Evolutionary conservation across 2,797 vertebrate genomes (phyloP).

Genomic region (Bradypus variegatus): DNA sequence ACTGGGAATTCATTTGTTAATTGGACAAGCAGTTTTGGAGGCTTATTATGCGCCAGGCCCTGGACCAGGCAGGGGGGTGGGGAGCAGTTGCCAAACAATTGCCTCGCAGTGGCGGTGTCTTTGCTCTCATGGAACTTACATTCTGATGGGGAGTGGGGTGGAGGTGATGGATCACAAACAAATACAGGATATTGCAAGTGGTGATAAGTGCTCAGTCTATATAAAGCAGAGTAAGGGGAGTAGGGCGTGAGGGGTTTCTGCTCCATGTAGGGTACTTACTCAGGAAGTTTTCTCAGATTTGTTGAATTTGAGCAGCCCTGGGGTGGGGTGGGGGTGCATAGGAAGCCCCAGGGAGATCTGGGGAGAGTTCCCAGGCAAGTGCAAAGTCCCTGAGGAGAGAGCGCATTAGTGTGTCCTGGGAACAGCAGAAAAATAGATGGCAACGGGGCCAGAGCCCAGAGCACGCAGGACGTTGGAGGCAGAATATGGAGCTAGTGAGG

Average conservation of each 20-base stretch:
- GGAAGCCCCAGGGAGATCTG: neutral
- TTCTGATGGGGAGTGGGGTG: neutral
- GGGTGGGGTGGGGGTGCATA: too few relatives aligned
- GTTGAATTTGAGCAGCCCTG: neutral
- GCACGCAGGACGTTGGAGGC: neutral
- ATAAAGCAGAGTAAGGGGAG: neutral
- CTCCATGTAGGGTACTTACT: neutral
- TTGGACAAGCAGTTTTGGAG: neutral
- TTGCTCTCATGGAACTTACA: neutral
- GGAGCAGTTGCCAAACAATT: neutral
- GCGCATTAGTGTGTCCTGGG: neutral
- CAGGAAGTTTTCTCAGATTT: neutral
- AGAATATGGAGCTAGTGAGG: neutral
- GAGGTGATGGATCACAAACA: too few relatives aligned
- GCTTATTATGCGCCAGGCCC: neutral
- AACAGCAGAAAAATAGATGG: neutral
- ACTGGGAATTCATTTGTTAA: neutral
- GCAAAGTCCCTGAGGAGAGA: neutral
- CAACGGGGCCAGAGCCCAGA: neutral
- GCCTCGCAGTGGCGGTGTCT: too few relatives aligned
- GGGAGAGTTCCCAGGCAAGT: neutral
- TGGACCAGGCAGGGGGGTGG: neutral
- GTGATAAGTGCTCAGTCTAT: rapidly evolving
- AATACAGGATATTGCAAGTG: rapidly evolving
- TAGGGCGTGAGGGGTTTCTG: neutral